phyloP scores from a whole-genome alignment of 37 sponge, comb jelly and placozoan genomes.

The Mnemiopsis leidyi region DNA sequence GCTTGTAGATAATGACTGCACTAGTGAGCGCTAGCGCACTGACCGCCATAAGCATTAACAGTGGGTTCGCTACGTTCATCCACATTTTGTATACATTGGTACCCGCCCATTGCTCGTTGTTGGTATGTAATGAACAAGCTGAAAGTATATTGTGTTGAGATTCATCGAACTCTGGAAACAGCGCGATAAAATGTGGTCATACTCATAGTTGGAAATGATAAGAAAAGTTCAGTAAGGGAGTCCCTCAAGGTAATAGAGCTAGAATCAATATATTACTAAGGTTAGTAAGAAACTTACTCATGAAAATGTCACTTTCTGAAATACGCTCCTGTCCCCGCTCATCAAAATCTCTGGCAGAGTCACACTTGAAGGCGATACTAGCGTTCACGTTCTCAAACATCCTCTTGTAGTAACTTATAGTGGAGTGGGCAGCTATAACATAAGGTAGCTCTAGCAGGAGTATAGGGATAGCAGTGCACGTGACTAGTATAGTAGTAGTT shows the following conservation, averaged over 20 bases:
- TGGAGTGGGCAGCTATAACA: not conserved
- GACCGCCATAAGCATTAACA: not conserved
- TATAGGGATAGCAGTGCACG: conserved; percentile 1
- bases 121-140: not conserved
- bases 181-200: no score
- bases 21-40: not conserved
- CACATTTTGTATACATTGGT: not conserved
- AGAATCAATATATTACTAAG: no score
- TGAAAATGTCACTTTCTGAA: not conserved
- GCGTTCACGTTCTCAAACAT: not conserved
- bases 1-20: not conserved
- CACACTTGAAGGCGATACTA: not conserved
- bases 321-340: not conserved
- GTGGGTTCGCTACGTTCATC: conserved; percentile 15
- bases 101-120: not conserved
- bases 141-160: no score
- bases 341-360: not conserved
- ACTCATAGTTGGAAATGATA: no score
- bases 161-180: no score
- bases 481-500: not conserved
- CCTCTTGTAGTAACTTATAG: not conserved
- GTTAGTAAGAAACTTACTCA: no score
- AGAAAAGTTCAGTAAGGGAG: no score
- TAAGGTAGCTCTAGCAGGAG: not conserved
- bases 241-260: no score